Evolutionary conservation across 2,797 vertebrate genomes (phyloP).

Genomic region (Borostomias antarcticus): DNA sequence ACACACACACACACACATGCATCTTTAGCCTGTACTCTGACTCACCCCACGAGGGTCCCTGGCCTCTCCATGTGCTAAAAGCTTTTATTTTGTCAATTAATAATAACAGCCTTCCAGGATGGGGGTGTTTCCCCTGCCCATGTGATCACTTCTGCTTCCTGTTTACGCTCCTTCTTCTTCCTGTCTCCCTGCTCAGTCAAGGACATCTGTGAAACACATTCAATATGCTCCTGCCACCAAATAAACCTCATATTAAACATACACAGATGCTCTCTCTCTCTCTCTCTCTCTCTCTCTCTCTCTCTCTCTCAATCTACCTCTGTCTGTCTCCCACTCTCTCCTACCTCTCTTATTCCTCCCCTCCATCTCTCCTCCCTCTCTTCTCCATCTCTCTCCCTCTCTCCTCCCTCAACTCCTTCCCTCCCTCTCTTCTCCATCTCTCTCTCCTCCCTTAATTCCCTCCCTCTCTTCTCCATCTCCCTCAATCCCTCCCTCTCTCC

Average conservation of each 20-base stretch:
- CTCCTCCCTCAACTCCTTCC: background rate
- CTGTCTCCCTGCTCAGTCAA: conserved; percentile 6
- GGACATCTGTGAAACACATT: conserved; percentile 68
- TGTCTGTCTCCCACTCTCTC: too few species aligned
- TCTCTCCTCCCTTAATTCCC: conserved; percentile 12
- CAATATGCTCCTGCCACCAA: conserved; percentile 42
- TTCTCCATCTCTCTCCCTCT: background rate
- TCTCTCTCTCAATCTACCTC: too few species aligned
- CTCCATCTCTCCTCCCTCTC: background rate
- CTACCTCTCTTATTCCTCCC: background rate
- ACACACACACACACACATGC: too few species aligned
- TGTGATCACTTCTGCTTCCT: conserved; percentile 60
- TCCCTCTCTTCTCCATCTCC: background rate
- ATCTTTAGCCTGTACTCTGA: conserved; percentile 27
- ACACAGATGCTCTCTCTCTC: conserved; percentile 19
- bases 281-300: too few species aligned
- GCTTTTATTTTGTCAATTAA: conserved; percentile 47
- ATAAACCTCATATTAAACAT: conserved; percentile 47
- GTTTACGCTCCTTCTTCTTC: conserved; percentile 44
- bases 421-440: background rate
- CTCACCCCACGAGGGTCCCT: conserved; percentile 29
- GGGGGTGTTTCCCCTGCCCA: conserved; percentile 28
- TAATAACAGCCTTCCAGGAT: conserved; percentile 31
- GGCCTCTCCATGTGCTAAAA: conserved; percentile 33
- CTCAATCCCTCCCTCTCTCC: conserved; percentile 1